Base-by-base conservation (phyloP, 2,888 invertebrate species). In the Meiosimyza decipiens region DNA sequence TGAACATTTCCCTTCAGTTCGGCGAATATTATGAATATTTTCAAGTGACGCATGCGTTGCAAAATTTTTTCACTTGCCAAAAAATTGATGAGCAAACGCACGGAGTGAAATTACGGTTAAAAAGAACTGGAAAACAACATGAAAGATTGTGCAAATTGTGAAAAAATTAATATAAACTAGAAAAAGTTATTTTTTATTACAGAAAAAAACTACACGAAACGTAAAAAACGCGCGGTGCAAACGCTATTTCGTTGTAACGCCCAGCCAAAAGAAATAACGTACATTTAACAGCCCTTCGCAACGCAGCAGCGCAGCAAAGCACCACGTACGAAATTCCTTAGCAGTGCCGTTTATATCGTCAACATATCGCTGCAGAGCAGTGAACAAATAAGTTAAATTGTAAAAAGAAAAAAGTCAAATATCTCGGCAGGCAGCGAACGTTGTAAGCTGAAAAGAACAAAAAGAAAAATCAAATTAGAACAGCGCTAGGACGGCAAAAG, bases 31-130 rank as follows among this genome's bases (percentile, higher is more conserved):
- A 28, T 57, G 72, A 71, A 72, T 68, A 73, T 54, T 72, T 68
- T 40, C 62, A 75, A 73, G 76, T 76, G 77, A 78, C 77, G 75
- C 75, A 75, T 74, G 75, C 76, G 76, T 73, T 75, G 74, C 74
- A 74, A 71, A 18, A 72, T 55, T 72, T 75, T 71, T 70, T 74
- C 40, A 70, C 65, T 74, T 74, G 74, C 73, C 71, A 71, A 76
- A 75, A 76, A 77, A 73, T 74, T 76, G 71, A 74, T 77, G 76
- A 77, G 75, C 75, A 74, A 77, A 73, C 74, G 67, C 70, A 75
- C 73, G 74, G 59, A 76, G 70, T 71, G 70, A 62, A 67, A 55
- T 71, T 71, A 73, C 70, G 72, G 73, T 73, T 75, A 77, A 74
- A 69, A 75, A 72, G 66, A 73, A 73, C 69, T 74, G 70, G 72